Percentiles rank a stretch among this genome's conserved stretches.
These are phyloP conservation scores for Bujurquina vittata DNA, from an alignment of 2,113 vertebrate species.

Conservation along the genomic window DNA sequence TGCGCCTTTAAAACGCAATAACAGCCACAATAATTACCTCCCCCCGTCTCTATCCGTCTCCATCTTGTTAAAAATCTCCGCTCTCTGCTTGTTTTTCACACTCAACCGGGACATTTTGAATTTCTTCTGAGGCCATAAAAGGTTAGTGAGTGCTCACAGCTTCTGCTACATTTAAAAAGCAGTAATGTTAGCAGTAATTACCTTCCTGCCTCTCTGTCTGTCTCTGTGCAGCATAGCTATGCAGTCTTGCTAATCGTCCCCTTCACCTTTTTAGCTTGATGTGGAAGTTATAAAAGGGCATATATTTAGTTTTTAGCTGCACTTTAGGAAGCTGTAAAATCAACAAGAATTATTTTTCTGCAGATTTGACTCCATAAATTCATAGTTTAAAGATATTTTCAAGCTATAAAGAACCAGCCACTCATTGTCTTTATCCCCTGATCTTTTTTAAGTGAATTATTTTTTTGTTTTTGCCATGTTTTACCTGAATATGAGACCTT, in stretches of 20 bases:
- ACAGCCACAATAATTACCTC: conserved; percentile 59
- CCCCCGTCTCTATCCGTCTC: conserved; percentile 46
- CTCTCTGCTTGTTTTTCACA: conserved; percentile 46
- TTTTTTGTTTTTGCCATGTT: background rate
- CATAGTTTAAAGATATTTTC: conserved; percentile 7
- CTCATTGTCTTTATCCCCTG: background rate
- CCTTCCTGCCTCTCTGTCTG: conserved; percentile 34
- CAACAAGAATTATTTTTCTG: conserved; percentile 13
- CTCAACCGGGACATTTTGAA: conserved; percentile 38
- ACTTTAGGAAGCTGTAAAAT: conserved; percentile 40
- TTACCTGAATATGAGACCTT: background rate
- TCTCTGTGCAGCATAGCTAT: conserved; percentile 3
- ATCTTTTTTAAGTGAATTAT: background rate
- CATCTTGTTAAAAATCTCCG: conserved; percentile 63
- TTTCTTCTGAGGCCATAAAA: conserved; percentile 45
- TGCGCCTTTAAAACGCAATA: conserved; percentile 65
- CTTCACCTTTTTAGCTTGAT: conserved; percentile 47
- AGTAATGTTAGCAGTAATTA: conserved; percentile 52
- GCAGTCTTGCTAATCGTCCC: conserved; percentile 21
- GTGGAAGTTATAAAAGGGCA: conserved; percentile 37
- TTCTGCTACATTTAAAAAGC: conserved; percentile 53
- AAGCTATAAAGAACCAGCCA: background rate
- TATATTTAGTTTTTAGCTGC: conserved; percentile 21
- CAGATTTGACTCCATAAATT: conserved; percentile 22
- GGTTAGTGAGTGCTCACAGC: conserved; percentile 40